Evolutionary conservation across 2,113 vertebrate genomes (phyloP).

Genomic region (Arenaria interpres): DNA sequence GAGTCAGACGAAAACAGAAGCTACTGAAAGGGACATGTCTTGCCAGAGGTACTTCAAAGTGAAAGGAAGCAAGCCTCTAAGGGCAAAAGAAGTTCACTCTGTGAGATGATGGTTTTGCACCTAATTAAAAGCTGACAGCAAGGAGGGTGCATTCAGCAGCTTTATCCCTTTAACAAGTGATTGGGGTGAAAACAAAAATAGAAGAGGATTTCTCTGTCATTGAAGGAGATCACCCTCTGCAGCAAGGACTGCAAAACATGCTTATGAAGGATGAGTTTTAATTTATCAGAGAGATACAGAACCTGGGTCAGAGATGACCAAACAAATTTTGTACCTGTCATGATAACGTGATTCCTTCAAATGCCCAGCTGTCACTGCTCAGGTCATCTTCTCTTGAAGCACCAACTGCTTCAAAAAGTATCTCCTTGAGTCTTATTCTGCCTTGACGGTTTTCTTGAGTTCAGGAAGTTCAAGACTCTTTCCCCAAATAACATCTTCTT

Average conservation of each 20-base stretch:
- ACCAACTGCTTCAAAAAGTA: background rate
- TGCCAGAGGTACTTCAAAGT: slow-evolving; percentile 18
- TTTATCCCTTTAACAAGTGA: background rate
- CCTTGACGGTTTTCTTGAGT: background rate
- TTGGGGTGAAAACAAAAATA: background rate
- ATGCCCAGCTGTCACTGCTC: background rate
- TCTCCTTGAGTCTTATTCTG: background rate
- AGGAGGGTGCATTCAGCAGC: background rate
- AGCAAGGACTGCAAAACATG: background rate
- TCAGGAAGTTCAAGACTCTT: background rate
- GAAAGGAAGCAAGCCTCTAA: background rate
- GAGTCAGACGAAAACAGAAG: background rate
- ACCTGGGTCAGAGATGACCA: background rate
- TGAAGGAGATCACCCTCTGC: background rate
- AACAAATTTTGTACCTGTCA: background rate
- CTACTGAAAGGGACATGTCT: background rate
- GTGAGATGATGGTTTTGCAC: background rate
- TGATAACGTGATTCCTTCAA: background rate
- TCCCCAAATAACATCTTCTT: background rate
- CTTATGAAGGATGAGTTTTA: background rate
- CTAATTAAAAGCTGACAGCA: background rate
- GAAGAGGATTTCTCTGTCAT: background rate
- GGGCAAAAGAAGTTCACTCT: background rate
- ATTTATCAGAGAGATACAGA: background rate
- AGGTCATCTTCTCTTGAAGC: background rate